Evolutionary conservation across 2,888 invertebrate species (phyloP), one percentile per base, ranked within the genome.

Genomic region (Bugulina stolonifera): DNA sequence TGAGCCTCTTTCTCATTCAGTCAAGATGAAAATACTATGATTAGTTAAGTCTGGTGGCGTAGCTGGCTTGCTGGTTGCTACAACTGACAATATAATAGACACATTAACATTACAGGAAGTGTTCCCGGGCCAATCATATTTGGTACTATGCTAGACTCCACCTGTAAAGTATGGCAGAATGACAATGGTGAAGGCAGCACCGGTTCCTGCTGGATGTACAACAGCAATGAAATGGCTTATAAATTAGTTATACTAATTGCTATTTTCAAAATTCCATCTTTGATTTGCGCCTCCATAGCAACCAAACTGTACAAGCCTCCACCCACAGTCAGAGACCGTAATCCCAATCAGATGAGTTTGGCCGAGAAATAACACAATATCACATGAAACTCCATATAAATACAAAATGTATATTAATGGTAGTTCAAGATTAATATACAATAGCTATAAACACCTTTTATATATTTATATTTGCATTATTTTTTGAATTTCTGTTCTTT

Each of bases 141-240:
- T 69, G 69, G 69, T 5, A 29, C 34, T 3, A 69, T 69, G 22
- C 18, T 69, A n/a, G 69, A 69, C n/a, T 5, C 69, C 2, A 35
- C 5, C n/a, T 69, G 69, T 69, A 25, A n/a, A 5, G 35, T 69
- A 3, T 69, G 69, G 69, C 69, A 69, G 69, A 43, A 5, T 10
- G 43, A 43, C 18, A 5, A 5, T 43, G 43, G 18, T 43, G 43
- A 5, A 43, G 43, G 18, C 10, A 43, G 5, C 43, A 43, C 43
- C 5, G 70, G 70, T 32, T 70, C 70, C 10, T 70, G 70, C 25
- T 70, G 70, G 70, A 23, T 70, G 3, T 70, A 70, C 23, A n/a
- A 64, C 32, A 64, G 32, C 32, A 27, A 14, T 32, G 18, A n/a
- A 27, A 64, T 64, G 64, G 22, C 64, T 29, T 1, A 29, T 25